Conservation (phyloP, 1,140 invertebrate genomes). For the Pissodes strobi region DNA sequence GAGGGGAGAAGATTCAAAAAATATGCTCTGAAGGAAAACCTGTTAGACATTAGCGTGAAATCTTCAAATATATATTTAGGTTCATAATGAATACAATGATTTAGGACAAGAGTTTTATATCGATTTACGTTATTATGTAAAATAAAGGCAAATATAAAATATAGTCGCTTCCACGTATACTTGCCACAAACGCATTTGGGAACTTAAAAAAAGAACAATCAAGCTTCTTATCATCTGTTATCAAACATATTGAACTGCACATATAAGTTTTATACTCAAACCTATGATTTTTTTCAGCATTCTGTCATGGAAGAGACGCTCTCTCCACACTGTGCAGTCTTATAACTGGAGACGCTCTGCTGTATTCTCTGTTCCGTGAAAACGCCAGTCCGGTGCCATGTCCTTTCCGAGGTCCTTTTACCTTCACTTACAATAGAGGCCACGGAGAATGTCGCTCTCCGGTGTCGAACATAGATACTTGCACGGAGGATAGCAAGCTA, state of each 20-base stretch:
- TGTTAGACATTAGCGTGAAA: too few relatives aligned
- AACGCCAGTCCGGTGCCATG: constrained; percentile 75
- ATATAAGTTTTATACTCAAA: background rate
- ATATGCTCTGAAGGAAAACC: too few relatives aligned
- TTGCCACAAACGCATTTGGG: too few relatives aligned
- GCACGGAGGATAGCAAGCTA: constrained; percentile 84
- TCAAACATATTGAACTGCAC: background rate
- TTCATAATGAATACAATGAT: too few relatives aligned
- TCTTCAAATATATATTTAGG: too few relatives aligned
- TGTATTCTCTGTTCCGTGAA: constrained; percentile 87
- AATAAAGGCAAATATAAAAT: too few relatives aligned
- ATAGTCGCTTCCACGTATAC: too few relatives aligned
- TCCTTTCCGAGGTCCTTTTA: constrained; percentile 78
- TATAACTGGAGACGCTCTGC: constrained; percentile 84
- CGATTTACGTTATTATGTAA: too few relatives aligned
- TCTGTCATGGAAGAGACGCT: constrained; percentile 74
- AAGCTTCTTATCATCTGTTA: too few relatives aligned
- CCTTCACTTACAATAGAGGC: constrained; percentile 84
- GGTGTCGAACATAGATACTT: constrained; percentile 84
- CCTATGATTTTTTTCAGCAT: constrained; percentile 65
- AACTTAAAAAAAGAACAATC: too few relatives aligned
- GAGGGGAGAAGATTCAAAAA: too few relatives aligned
- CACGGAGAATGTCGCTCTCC: constrained; percentile 83
- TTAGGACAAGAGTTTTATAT: too few relatives aligned
- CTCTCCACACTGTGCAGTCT: constrained; percentile 79